These are phyloP conservation scores for Pristionchus maxplancki DNA, from an alignment of 2,888 invertebrate genomes.

Conservation along the genomic window DNA sequence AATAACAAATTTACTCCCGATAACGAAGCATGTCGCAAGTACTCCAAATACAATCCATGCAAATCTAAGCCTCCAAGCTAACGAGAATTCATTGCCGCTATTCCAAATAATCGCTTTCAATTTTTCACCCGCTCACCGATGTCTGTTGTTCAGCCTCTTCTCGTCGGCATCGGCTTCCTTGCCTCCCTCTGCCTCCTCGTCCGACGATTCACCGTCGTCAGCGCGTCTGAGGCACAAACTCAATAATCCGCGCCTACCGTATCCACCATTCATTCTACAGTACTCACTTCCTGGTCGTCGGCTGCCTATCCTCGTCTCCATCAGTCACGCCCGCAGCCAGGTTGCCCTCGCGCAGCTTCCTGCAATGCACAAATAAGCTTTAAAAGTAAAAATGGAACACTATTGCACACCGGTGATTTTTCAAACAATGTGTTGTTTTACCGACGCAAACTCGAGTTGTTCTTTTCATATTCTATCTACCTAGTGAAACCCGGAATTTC, in stretches of 20 bases:
- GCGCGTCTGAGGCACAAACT: slow-evolving; percentile 41
- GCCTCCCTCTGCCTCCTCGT: slow-evolving; percentile 74
- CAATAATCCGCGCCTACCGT: neutral
- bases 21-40: no score
- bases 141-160: slow-evolving; percentile 69
- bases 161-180: slow-evolving; percentile 74
- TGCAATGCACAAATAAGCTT: neutral
- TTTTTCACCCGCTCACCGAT: slow-evolving; percentile 53
- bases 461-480: neutral
- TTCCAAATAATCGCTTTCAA: neutral
- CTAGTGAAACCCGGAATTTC: neutral
- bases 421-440: no score
- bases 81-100: slow-evolving; percentile 55
- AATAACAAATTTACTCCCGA: no score
- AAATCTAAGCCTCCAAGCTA: no score
- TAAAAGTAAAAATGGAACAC: neutral
- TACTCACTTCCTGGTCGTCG: neutral
- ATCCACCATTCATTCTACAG: neutral
- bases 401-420: no score
- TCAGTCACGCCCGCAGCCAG: slow-evolving; percentile 41
- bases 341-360: slow-evolving; percentile 53
- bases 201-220: slow-evolving; percentile 67
- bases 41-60: neutral
- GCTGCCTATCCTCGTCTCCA: slow-evolving; percentile 2
- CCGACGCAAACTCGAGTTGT: no score